phyloP scores from a whole-genome alignment of 2,113 vertebrate species.

The Mandrillus leucophaeus region DNA sequence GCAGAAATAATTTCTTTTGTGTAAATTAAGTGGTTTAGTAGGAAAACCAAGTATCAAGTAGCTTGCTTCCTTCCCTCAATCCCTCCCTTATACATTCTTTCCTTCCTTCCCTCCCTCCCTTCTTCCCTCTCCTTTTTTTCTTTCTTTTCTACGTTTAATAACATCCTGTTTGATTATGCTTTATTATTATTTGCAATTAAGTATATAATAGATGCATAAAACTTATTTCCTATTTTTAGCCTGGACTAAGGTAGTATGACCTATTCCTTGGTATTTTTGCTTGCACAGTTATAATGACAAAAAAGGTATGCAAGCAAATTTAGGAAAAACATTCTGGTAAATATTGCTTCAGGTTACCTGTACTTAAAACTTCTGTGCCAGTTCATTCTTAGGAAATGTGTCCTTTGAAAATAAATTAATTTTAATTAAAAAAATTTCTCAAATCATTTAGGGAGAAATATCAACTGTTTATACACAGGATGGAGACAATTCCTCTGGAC shows the following conservation, averaged over 20 bases:
- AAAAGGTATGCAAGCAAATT: background rate
- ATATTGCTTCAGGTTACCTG: background rate
- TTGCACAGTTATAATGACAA: background rate
- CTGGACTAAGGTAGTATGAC: background rate
- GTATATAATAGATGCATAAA: background rate
- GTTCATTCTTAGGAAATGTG: background rate
- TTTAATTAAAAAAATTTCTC: background rate
- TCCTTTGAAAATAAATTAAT: background rate
- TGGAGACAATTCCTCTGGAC: background rate
- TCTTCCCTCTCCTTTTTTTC: background rate
- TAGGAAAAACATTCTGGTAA: background rate
- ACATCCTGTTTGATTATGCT: background rate
- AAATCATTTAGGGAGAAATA: background rate
- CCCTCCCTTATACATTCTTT: rapidly evolving
- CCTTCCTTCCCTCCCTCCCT: rapidly evolving
- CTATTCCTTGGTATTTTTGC: background rate
- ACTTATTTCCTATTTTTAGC: background rate
- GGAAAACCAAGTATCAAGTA: background rate
- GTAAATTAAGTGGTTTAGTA: background rate
- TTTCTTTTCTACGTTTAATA: background rate
- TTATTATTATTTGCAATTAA: background rate
- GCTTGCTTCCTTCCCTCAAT: background rate
- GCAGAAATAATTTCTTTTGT: background rate
- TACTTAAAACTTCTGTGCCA: background rate
- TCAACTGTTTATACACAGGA: background rate